phyloP scores from a whole-genome alignment of 2,888 invertebrate species.

The Epistrophe grossulariae region DNA sequence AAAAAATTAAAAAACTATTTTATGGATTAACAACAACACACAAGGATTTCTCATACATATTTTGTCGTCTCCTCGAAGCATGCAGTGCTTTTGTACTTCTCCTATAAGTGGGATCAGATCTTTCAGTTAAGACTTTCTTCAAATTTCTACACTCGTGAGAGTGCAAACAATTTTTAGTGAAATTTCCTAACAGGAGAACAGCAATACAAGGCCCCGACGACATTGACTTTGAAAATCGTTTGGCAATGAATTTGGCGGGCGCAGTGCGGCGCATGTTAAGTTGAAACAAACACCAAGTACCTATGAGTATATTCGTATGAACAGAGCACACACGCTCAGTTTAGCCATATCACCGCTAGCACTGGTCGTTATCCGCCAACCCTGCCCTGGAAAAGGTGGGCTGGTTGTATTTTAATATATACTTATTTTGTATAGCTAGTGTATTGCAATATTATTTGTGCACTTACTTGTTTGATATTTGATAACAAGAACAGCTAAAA shows the following conservation, averaged over 20 bases:
- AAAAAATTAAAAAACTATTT: background rate
- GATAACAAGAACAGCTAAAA: slow-evolving; percentile 54
- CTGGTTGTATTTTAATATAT: slow-evolving; percentile 7
- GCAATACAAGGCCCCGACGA: slow-evolving; percentile 79
- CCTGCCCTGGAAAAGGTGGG: slow-evolving; percentile 47
- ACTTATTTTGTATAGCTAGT: background rate
- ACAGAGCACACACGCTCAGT: slow-evolving; percentile 30
- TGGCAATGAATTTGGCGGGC: slow-evolving; percentile 78
- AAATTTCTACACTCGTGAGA: slow-evolving; percentile 82
- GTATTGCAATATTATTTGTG: slow-evolving; percentile 16
- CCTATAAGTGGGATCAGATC: slow-evolving; percentile 53
- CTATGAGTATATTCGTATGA: background rate
- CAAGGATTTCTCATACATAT: background rate
- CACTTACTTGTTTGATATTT: slow-evolving; percentile 65
- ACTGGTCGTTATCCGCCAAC: slow-evolving; percentile 32
- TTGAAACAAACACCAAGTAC: slow-evolving; percentile 26
- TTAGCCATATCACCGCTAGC: background rate
- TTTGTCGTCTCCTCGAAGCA: slow-evolving; percentile 4
- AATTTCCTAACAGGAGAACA: slow-evolving; percentile 84
- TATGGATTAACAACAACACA: background rate
- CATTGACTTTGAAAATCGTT: slow-evolving; percentile 83
- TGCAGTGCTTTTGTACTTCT: slow-evolving; percentile 36
- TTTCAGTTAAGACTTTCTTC: slow-evolving; percentile 67
- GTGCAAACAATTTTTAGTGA: slow-evolving; percentile 84
- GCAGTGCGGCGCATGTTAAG: slow-evolving; percentile 30